These are phyloP conservation scores for Poicephalus meyeri DNA, from an alignment of 2,113 vertebrate species.

Conservation along the genomic window DNA sequence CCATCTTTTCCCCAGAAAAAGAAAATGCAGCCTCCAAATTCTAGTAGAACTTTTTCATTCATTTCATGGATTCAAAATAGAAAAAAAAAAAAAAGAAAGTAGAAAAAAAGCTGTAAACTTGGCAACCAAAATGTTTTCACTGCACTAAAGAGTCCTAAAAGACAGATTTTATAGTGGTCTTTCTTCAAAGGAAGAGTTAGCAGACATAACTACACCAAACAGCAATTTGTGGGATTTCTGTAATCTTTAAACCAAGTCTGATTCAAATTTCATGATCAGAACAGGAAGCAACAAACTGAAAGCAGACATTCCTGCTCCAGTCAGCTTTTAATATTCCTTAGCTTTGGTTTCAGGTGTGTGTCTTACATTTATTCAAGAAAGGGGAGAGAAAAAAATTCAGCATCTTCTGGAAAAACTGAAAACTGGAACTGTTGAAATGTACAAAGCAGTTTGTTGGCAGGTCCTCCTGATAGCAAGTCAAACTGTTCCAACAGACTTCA, in stretches of 20 bases:
- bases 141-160: not conserved
- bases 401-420: not conserved
- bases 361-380: conserved; percentile 9
- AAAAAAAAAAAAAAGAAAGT: not conserved
- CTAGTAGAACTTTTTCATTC: not conserved
- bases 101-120: not conserved
- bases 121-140: not conserved
- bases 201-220: not conserved
- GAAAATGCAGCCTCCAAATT: not conserved
- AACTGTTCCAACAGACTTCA: not conserved
- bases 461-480: not conserved
- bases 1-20: not conserved
- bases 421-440: conserved; percentile 8
- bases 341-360: conserved; percentile 18
- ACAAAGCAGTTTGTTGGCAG: conserved; percentile 7
- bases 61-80: not conserved
- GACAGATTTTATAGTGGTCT: not conserved
- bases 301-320: conserved; percentile 1
- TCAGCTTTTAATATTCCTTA: not conserved
- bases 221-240: not conserved
- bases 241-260: not conserved
- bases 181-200: not conserved
- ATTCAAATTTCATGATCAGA: conserved; percentile 7
- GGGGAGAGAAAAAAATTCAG: not conserved
- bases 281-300: conserved; percentile 31